Base-by-base conservation (phyloP, 2,888 invertebrate genomes). In the Dorcus parallelipipedus region DNA sequence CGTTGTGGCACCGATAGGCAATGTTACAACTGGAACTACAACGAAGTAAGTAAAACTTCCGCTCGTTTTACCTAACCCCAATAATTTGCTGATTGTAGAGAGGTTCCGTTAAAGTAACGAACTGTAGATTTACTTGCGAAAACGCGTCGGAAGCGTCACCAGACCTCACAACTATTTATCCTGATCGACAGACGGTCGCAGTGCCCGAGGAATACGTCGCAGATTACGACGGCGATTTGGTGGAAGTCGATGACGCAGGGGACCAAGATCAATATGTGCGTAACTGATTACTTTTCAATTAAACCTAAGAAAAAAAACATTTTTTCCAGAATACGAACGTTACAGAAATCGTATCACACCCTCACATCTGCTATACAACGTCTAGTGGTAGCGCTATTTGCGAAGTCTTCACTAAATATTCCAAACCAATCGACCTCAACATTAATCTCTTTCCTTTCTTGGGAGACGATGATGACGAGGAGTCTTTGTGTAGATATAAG, bases 41-140 rank as follows among this genome's bases (percentile, higher is more conserved):
- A 82, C 66, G 82, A 83, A 80, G 82, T 82, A 64, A 55, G 69
- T 57, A 64, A 20, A 8, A 52, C 41, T 47, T 39, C 38, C 20
- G 47, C 14, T 41, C 17, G 7, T 10, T 49, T 20, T 20, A 47
- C 26, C n/a, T 26, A 4, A 38, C 1, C 9, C n/a, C 33, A 17
- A 47, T 40, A 39, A 43, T 38, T 40, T 39, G 38, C 38, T 52
- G 26, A 71, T 80, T 66, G 73, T 72, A 86, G 82, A 73, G 80
- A 56, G 91, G 90, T 9, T 81, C 82, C 3, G 77, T 91, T 52
- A 82, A 84, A 43, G 80, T 91, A 57, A 84, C 84, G 23, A 83
- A 85, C 40, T 91, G 91, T 71, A 84, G 85, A 58, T 91, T 90
- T 72, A 86, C 87, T 0, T 91, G 91, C 69, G 83, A 85, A 40